Base-by-base conservation (phyloP, 2,797 vertebrate species). In the Sitta carolinensis region DNA sequence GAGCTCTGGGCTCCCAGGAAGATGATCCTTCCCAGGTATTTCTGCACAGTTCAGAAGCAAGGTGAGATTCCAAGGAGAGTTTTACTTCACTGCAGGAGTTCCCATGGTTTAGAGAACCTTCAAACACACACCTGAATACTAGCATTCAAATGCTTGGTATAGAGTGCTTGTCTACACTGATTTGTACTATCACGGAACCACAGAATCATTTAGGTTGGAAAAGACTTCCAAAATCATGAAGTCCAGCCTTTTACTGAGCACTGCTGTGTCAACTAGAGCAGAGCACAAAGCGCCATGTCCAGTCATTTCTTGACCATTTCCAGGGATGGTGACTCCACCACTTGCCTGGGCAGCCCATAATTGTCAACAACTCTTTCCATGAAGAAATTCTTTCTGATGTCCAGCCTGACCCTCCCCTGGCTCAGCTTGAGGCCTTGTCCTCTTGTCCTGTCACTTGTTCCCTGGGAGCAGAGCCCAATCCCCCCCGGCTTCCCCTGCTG, bases 281-380 rank as follows among this genome's bases (percentile, higher is more conserved):
- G 58, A 36, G 14, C 50, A 74, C 55, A 38, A 5, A 70, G 29
- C 22, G 23, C 25, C 25, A n/a, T 0, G 0, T 51, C 9, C 57
- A 63, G 27, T 25, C 14, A 42, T 45, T 69, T 21, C 38, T 45
- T 43, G 16, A 26, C 19, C 5, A 19, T 23, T 55, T 50, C 11
- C 19, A 38, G 38, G 13, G 7, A 9, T 50, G 27, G 13, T 38
- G 16, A 48, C 32, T 68, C 26, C 42, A 62, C 11, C 18, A 16
- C 13, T 11, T 57, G 43, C 10, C 16, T 55, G 36, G 16, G 32
- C 11, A 76, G 9, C 19, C 23, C 50, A 25, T 34, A 10, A 52
- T n/a, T 3, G 26, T 57, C 26, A 57, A 29, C 64, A 76, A 51
- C 12, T 4, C 14, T 16, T 63, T 29, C 32, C 0, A 0, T 43